Evolutionary conservation across 2,888 invertebrate genomes (phyloP), one percentile per base, ranked within the genome.

Genomic region (Synanthedon andrenaeformis): DNA sequence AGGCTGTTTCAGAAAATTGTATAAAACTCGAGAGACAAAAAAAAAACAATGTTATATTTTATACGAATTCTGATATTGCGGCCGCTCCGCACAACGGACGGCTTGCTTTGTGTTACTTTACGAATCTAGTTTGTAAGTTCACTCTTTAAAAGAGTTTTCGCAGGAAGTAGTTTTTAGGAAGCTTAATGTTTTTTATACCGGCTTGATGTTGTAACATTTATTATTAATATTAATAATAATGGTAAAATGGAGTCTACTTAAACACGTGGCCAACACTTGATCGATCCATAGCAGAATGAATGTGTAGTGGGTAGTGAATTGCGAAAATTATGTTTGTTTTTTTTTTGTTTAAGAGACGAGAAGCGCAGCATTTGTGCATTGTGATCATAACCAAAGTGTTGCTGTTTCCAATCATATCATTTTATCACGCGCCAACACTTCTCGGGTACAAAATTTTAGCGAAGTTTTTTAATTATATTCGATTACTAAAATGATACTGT

Each of bases 101-200:
- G 62, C 72, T 55, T 53, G 72, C 63, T 69, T 70, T 69, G 77
- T 79, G 80, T 86, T 86, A 85, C 69, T 82, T 82, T 82, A 85
- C 84, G 84, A 83, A 79, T 60, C 58, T 86, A 86, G 83, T 63
- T 57, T 67, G 75, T 88, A 88, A 87, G 87, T 82, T 77, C 74
- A 72, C 88, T 88, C 88, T 88, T 86, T 76, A 77, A 87, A 88
- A 88, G 88, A 86, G 88, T 82, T 79, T 84, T 82, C 78, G 82
- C 82, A 86, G 83, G 83, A 82, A 86, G 86, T 86, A 86, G 85
- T 76, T 80, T 35, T 79, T 85, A 82, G 79, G 86, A 88, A 82
- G 88, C 88, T 88, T 88, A 88, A 86, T 85, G 87, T 86, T 88
- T 88, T 80, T 88, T 88, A 88, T 88, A 88, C 88, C 75, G 80